A percentile compares a stretch with the other conserved stretches of the same genome.
Evolutionary conservation across 2,888 invertebrate species (phyloP).

Genomic region (Apodemia mormo): DNA sequence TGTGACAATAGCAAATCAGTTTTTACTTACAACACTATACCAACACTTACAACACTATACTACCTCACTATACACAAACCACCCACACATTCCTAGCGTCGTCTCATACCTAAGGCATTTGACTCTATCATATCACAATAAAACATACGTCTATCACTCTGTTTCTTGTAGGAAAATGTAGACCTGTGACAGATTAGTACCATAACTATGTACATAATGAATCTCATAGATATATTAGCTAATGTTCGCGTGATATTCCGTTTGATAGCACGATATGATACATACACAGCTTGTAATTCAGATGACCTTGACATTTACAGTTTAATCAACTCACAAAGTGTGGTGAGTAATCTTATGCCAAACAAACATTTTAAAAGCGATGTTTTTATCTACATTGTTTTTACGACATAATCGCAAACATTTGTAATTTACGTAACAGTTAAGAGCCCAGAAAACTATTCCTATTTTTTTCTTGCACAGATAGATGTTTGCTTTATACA

Average conservation of each 20-base stretch:
- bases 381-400: conserved; percentile 7
- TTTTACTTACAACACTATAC: no score
- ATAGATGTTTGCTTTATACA: conserved; percentile 10
- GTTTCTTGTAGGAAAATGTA: not conserved
- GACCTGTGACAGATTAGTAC: not conserved
- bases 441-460: not conserved
- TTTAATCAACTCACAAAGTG: conserved; percentile 13
- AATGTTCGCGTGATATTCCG: not conserved
- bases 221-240: no score
- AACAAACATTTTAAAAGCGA: conserved; percentile 6
- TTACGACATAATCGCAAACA: not conserved
- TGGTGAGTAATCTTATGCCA: conserved; percentile 11
- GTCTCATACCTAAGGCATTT: not conserved
- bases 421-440: not conserved
- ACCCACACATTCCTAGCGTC: not conserved
- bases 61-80: conserved; percentile 10
- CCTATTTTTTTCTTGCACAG: conserved; percentile 6
- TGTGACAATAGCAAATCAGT: no score
- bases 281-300: conserved; percentile 11
- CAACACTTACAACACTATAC: conserved; percentile 14
- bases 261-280: conserved; percentile 2
- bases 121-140: not conserved
- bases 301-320: conserved; percentile 15
- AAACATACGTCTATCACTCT: not conserved
- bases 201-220: no score